A percentile compares a stretch with the other conserved stretches of the same genome.
phyloP scores from a whole-genome alignment of 1,140 invertebrate species.

The Colletes gigas region DNA sequence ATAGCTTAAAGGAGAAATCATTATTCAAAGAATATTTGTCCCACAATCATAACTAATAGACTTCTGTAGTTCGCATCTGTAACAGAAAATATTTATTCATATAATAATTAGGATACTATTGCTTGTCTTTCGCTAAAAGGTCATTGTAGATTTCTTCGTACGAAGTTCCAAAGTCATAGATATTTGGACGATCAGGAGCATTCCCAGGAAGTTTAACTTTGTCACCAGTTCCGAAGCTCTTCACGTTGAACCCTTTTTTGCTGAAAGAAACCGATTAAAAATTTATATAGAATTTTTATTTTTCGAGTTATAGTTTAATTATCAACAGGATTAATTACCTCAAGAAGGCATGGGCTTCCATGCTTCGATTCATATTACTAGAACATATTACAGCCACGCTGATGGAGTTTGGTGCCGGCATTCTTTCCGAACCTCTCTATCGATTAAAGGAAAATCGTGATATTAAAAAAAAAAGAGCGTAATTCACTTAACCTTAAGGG shows the following conservation, averaged over 20 bases:
- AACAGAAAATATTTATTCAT: not conserved
- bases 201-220: conserved; percentile 98
- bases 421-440: conserved; percentile 49
- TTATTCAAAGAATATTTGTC: conserved; percentile 14
- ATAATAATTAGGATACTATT: conserved; percentile 87
- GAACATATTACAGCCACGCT: conserved; percentile 98
- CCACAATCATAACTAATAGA: not conserved
- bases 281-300: not conserved
- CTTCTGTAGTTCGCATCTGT: not conserved
- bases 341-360: conserved; percentile 99
- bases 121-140: conserved; percentile 92
- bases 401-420: conserved; percentile 82
- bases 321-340: conserved; percentile 78
- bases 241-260: conserved; percentile 98
- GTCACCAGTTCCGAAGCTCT: conserved; percentile 98
- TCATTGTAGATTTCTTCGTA: conserved; percentile 99
- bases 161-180: conserved; percentile 98
- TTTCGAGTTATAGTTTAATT: not conserved
- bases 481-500: conserved; percentile 39
- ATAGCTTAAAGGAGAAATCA: not conserved
- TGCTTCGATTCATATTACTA: conserved; percentile 99
- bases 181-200: conserved; percentile 96
- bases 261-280: conserved; percentile 79
- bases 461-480: conserved; percentile 28
- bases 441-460: conserved; percentile 19